phyloP scores from a whole-genome alignment of 2,797 vertebrate genomes.

The Buphagus erythrorhynchus region DNA sequence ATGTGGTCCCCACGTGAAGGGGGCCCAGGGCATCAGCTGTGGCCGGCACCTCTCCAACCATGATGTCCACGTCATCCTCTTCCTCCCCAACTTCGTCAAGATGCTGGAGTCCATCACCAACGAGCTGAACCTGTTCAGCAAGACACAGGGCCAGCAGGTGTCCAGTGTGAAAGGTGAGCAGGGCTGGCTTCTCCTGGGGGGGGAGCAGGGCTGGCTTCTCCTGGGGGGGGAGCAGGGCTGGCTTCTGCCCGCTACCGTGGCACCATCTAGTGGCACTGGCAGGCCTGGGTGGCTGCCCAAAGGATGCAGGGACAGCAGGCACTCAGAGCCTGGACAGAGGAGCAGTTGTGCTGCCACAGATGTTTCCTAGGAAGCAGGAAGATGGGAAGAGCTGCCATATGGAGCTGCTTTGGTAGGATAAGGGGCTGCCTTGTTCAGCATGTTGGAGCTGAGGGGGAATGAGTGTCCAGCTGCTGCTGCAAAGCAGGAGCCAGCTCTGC shows the following conservation, averaged over 20 bases:
- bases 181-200: neutral
- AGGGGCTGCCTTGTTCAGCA: neutral
- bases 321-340: neutral
- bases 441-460: neutral
- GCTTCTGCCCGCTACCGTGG: neutral
- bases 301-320: neutral
- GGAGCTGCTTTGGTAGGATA: neutral
- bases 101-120: constrained; percentile 95
- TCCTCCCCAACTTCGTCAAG: constrained; percentile 97
- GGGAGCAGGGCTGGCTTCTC: neutral
- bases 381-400: neutral
- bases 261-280: constrained; percentile 57
- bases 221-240: neutral
- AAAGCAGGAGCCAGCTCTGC: neutral
- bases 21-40: constrained; percentile 98
- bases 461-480: neutral
- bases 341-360: neutral
- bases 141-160: constrained; percentile 92
- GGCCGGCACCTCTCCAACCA: constrained; percentile 97
- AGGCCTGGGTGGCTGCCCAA: neutral
- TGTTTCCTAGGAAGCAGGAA: neutral
- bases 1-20: constrained; percentile 95
- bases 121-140: constrained; percentile 91
- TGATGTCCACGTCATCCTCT: constrained; percentile 93
- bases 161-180: constrained; percentile 92